Evolutionary conservation across 2,113 vertebrate genomes (phyloP).

Genomic region (Noctilio leporinus): DNA sequence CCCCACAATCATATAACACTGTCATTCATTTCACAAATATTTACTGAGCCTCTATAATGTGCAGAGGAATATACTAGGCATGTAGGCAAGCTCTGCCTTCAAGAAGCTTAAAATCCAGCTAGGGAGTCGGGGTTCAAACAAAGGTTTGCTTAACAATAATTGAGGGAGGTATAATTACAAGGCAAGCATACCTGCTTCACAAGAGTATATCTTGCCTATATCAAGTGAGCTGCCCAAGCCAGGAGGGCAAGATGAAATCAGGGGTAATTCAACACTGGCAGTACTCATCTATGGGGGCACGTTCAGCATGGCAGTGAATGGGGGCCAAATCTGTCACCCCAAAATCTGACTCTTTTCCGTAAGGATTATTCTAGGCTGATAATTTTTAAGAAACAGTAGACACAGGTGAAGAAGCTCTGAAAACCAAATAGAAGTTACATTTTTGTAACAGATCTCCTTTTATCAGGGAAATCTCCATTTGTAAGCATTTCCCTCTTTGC

Average conservation of each 20-base stretch:
- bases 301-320: background rate
- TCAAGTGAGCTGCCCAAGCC: background rate
- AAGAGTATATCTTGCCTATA: background rate
- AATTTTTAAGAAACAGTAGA: background rate
- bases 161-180: background rate
- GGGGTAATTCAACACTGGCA: background rate
- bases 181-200: background rate
- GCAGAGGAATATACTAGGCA: background rate
- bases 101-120: conserved; percentile 22
- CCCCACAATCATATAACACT: background rate
- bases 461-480: background rate
- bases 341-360: background rate
- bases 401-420: background rate
- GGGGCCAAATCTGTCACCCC: background rate
- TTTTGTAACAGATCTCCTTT: background rate
- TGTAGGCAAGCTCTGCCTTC: background rate
- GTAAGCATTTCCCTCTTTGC: background rate
- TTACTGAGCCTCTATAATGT: background rate
- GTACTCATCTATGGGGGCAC: background rate
- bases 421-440: background rate
- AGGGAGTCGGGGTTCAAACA: background rate
- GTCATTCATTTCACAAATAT: background rate
- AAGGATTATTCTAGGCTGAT: background rate
- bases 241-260: background rate
- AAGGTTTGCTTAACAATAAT: background rate